Evolutionary conservation across 1,140 invertebrate species (phyloP), one percentile per base, ranked within the genome.

Genomic region (Bombus sibiricus): DNA sequence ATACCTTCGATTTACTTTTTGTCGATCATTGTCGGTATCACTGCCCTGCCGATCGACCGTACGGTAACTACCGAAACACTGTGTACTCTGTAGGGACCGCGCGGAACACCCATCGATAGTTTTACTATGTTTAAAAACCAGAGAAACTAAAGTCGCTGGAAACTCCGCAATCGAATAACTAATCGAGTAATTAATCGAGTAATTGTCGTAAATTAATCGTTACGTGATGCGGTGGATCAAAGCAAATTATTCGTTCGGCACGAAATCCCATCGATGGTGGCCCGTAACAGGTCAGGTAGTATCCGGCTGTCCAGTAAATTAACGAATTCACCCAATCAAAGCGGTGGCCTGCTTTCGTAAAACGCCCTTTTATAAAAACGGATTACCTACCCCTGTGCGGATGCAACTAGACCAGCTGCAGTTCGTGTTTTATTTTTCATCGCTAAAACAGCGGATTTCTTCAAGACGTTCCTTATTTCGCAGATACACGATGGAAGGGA

Each of bases 201-300:
- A 77, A 68, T 77, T 57, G 57, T 59, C 28, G 73, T 43, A 43
- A 43, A 15, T 43, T 57, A 41, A 64, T 77, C 57, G n/a, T 28
- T 41, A 22, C 18, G 6, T 13, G 62, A 41, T 25, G 28, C 34
- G 22, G 25, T 3, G 8, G 43, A 66, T 78, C 74, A n/a, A 69
- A 69, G 64, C 10, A 69, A 78, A 59, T 83, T 71, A 69, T 71
- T 78, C 82, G n/a, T n/a, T n/a, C n/a, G n/a, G n/a, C n/a, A n/a
- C n/a, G n/a, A n/a, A n/a, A 72, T 66, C 62, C 9, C 68, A 57
- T 71, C 66, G 66, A 57, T 25, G 68, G 53, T 8, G 28, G 4
- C 18, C 6, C 22, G 28, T 32, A 41, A 69, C 34, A 34, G 47
- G 43, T 6, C n/a, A 1, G 47, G 0, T 12, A 15, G 37, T 25